Evolutionary conservation across 2,888 invertebrate species (phyloP).

Genomic region (Philereme vetulata): DNA sequence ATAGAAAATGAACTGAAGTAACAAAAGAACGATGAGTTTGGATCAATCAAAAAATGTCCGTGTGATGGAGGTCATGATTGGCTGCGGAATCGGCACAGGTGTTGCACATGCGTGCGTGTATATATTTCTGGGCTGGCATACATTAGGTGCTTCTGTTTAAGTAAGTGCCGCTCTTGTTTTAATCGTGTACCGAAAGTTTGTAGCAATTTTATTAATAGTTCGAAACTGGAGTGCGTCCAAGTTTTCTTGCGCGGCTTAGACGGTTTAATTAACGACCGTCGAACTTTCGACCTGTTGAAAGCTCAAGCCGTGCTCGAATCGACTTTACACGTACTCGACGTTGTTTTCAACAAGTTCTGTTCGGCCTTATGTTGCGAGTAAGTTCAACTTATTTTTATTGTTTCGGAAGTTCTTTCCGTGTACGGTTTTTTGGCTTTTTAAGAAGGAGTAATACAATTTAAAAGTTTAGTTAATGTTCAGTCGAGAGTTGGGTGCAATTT

Average conservation of each 20-base stretch:
- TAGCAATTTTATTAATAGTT: conserved; percentile 76
- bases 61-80: no score
- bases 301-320: conserved; percentile 72
- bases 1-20: no score
- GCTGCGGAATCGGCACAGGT: no score
- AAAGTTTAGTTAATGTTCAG: no score
- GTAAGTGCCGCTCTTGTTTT: no score
- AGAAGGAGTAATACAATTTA: no score
- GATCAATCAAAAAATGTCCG: no score
- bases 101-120: no score
- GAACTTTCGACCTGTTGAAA: conserved; percentile 83
- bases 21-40: no score
- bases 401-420: conserved; percentile 17
- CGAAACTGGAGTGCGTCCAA: conserved; percentile 70
- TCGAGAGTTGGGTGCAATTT: no score
- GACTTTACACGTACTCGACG: conserved; percentile 63
- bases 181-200: conserved; percentile 46
- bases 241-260: conserved; percentile 71
- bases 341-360: conserved; percentile 57
- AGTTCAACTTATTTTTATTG: conserved; percentile 15
- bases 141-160: no score
- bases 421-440: conserved; percentile 8
- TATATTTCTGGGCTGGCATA: no score
- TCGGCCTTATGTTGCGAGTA: conserved; percentile 24
- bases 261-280: conserved; percentile 81